These are phyloP conservation scores for Globodera ellingtonae DNA, from an alignment of 1,140 invertebrate genomes.

Conservation along the genomic window DNA sequence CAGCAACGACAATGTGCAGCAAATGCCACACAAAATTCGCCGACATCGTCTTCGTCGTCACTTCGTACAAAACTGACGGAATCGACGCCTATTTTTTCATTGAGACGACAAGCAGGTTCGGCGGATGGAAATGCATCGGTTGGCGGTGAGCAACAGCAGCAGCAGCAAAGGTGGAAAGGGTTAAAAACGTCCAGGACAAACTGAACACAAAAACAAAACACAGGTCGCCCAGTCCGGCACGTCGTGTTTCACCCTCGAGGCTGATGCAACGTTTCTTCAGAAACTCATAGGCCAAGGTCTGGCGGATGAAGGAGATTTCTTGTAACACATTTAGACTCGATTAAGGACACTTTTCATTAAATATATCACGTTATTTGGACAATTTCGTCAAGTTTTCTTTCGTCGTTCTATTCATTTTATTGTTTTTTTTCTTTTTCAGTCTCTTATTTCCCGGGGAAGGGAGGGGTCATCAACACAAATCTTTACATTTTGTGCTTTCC, in stretches of 20 bases:
- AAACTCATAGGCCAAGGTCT: background rate
- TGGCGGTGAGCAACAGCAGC: background rate
- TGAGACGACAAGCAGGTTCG: background rate
- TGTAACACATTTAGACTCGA: too few species aligned
- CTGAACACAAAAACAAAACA: conserved; percentile 29
- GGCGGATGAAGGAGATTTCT: too few species aligned
- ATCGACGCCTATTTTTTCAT: background rate
- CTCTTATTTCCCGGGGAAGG: too few species aligned
- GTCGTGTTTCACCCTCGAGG: conserved; percentile 43
- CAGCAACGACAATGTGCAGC: background rate
- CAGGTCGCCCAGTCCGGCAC: conserved; percentile 31
- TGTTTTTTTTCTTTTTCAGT: too few species aligned
- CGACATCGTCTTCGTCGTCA: conserved; percentile 6
- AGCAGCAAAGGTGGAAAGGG: conserved; percentile 4
- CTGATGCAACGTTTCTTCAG: conserved; percentile 45
- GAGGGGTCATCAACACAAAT: too few species aligned
- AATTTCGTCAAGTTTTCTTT: too few species aligned
- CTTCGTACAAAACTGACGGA: background rate
- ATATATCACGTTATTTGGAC: too few species aligned
- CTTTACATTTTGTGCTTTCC: too few species aligned
- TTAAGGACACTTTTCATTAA: too few species aligned
- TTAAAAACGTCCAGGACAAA: background rate
- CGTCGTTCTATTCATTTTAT: too few species aligned
- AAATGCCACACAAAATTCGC: conserved; percentile 11
- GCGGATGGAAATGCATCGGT: conserved; percentile 1